Evolutionary conservation across 2,888 invertebrate species (phyloP), one percentile per base, ranked within the genome.

Genomic region (Artemia sp.): DNA sequence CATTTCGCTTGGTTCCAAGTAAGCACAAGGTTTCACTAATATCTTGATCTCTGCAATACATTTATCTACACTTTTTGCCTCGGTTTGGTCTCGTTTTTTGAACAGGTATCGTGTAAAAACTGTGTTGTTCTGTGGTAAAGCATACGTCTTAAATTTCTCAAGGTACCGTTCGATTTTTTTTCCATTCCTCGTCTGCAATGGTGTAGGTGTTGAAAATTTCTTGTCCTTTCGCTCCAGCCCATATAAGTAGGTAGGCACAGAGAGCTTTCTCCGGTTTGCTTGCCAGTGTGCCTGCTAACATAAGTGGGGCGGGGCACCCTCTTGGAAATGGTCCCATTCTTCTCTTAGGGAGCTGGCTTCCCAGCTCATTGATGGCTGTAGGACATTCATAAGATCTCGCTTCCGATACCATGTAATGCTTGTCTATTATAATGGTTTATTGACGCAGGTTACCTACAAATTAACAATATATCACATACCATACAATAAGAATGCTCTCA

Each of bases 151-250:
- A 14, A 58, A 9, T 58, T 58, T 58, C 8, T 8, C 8, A 8
- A 58, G 58, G 58, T 8, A 58, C n/a, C n/a, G 58, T 58, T 58
- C 58, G 58, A 58, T 8, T 58, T 58, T 58, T 19, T 8, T 58
- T 58, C 8, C n/a, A 8, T 9, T 58, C 58, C 14, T 58, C 58
- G 8, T n/a, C 58, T 14, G 8, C 58, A 58, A 8, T 14, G 8
- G n/a, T 58, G 58, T 69, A 70, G 24, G 14, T 67, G 12, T 69
- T 68, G n/a, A 68, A 68, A 24, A 58, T 58, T 58, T 58, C 1
- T 9, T 9, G 9, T 14, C 14, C 6, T 58, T 58, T 58, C 8
- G 58, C 58, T 58, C 58, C 58, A 8, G 58, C 58, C 58, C 58
- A 58, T 7, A 58, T 7, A 58, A 58, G 58, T 58, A 58, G 58